Conservation (phyloP, 2,113 vertebrate species). For the Pteronura brasiliensis region DNA sequence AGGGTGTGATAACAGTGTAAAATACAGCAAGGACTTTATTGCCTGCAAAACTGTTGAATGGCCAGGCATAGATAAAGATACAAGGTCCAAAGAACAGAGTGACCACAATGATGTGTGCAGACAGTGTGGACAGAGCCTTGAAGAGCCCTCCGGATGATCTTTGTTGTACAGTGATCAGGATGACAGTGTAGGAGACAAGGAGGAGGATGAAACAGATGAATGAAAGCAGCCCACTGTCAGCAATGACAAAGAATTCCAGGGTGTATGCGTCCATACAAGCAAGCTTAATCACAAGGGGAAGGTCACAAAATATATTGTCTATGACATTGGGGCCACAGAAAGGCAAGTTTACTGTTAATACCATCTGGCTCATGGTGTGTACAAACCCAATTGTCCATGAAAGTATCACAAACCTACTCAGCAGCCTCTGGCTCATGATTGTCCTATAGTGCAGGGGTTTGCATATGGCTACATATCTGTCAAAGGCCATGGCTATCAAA, state of each 20-base stretch:
- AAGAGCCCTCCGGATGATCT: constrained; percentile 6
- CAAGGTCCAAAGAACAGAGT: constrained; percentile 51
- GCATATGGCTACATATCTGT: constrained; percentile 76
- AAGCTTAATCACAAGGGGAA: constrained; percentile 66
- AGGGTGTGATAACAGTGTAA: constrained; percentile 42
- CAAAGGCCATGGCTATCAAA: constrained; percentile 72
- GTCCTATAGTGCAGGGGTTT: constrained; percentile 67
- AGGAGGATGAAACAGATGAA: constrained; percentile 48
- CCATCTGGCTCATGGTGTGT: constrained; percentile 65
- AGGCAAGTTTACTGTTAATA: constrained; percentile 49
- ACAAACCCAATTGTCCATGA: constrained; percentile 63
- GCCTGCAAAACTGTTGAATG: neutral
- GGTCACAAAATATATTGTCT: constrained; percentile 64
- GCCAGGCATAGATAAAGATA: constrained; percentile 49
- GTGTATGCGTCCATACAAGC: constrained; percentile 57
- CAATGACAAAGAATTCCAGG: constrained; percentile 62
- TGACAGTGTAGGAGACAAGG: constrained; percentile 51
- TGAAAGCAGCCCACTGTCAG: constrained; percentile 61
- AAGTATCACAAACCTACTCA: constrained; percentile 13
- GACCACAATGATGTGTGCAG: constrained; percentile 45
- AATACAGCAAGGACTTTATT: constrained; percentile 56
- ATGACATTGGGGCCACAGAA: constrained; percentile 51
- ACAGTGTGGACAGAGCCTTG: constrained; percentile 57
- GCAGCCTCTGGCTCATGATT: constrained; percentile 60
- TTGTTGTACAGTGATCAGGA: constrained; percentile 45